Evolutionary conservation across 1,140 invertebrate genomes (phyloP).

Genomic region (Drosophila persimilis): DNA sequence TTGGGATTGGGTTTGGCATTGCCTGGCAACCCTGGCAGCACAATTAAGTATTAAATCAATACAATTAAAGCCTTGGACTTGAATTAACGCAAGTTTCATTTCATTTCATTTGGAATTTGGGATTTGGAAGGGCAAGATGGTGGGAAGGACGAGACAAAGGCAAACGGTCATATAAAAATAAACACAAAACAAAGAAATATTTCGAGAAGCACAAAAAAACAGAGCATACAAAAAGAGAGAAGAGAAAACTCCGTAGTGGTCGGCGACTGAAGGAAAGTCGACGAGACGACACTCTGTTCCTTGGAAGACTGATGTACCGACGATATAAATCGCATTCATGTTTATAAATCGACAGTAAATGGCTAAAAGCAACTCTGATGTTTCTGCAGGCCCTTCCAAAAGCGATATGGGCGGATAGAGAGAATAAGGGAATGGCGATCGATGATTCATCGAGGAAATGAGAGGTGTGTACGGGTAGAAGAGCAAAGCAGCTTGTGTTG

Average conservation of each 20-base stretch:
- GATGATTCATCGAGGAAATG: background rate
- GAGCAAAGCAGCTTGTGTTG: no score
- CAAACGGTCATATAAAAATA: constrained; percentile 63
- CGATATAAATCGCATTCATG: no score
- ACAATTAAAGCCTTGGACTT: constrained; percentile 75
- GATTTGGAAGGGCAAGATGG: background rate
- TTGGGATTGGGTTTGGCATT: constrained; percentile 41
- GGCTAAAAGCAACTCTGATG: no score
- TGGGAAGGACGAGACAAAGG: constrained; percentile 23
- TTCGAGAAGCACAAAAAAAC: constrained; percentile 19
- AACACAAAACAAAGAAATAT: constrained; percentile 45
- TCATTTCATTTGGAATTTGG: no score
- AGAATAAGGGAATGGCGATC: no score
- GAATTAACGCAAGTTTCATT: no score
- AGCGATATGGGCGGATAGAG: no score
- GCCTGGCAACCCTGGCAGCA: constrained; percentile 51
- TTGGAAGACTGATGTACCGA: no score
- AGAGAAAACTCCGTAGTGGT: background rate
- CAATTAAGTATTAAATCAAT: constrained; percentile 78
- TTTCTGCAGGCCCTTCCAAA: no score
- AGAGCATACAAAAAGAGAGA: constrained; percentile 29
- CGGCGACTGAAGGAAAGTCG: background rate
- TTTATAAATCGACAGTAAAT: no score
- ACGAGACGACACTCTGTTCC: background rate
- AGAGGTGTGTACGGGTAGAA: background rate